Percentiles rank a stretch among this genome's conserved stretches.
Conservation (phyloP, 2,888 invertebrate genomes). For the Eurytoma californica region DNA sequence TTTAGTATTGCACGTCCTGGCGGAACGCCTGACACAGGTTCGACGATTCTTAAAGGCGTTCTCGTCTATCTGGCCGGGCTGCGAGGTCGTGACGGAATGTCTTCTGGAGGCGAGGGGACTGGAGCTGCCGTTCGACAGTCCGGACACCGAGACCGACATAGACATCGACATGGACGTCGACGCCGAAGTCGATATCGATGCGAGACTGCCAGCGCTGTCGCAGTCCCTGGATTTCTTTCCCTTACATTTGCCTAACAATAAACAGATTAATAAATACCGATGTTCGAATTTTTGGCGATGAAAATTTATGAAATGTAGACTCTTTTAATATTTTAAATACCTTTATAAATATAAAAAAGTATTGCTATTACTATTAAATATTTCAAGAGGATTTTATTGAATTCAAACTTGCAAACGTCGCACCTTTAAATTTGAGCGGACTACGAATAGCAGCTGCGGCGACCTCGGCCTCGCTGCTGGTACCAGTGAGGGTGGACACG, state of each 20-base stretch:
- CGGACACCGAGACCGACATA: conserved; percentile 83
- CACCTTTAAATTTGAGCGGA: conserved; percentile 73
- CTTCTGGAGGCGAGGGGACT: conserved; percentile 81
- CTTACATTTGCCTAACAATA: conserved; percentile 74
- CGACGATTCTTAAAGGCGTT: conserved; percentile 85
- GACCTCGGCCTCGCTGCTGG: conserved; percentile 81
- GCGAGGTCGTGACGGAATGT: conserved; percentile 86
- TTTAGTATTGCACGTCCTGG: conserved; percentile 81
- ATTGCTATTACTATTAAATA: neutral
- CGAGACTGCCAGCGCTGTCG: conserved; percentile 84
- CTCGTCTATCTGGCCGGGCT: conserved; percentile 80
- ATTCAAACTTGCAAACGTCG: neutral
- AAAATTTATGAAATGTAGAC: neutral
- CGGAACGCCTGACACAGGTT: conserved; percentile 86
- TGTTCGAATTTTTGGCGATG: neutral
- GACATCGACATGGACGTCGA: conserved; percentile 75
- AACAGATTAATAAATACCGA: neutral
- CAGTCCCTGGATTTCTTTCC: conserved; percentile 72
- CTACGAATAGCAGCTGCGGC: conserved; percentile 71
- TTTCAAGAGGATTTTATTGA: neutral
- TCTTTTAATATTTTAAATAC: neutral
- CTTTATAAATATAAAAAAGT: neutral
- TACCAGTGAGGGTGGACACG: conserved; percentile 91
- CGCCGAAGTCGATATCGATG: conserved; percentile 71
- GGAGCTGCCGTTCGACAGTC: conserved; percentile 88